Conservation (phyloP, 2,888 invertebrate genomes). For the Dasysyrphus tricinctus region DNA sequence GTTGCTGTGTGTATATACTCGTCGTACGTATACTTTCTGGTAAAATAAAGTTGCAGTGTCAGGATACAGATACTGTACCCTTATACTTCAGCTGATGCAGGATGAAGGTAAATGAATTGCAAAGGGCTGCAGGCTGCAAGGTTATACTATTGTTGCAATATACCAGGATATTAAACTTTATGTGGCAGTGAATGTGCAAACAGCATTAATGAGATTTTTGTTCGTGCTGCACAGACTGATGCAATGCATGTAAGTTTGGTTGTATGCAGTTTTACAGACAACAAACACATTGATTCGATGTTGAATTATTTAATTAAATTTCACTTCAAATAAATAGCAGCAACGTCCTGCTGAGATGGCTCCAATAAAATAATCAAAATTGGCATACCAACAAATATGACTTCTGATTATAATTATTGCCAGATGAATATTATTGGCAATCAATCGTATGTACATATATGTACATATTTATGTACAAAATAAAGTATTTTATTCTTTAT, state of each 20-base stretch:
- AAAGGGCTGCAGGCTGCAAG: constrained; percentile 23
- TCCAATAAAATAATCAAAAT: constrained; percentile 19
- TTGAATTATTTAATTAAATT: constrained; percentile 56
- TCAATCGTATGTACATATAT: background rate
- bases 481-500: background rate
- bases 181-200: constrained; percentile 44
- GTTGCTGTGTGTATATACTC: background rate
- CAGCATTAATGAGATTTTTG: constrained; percentile 63
- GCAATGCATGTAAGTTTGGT: background rate
- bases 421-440: background rate
- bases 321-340: constrained; percentile 25
- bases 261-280: background rate
- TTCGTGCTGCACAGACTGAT: constrained; percentile 27
- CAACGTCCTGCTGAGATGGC: constrained; percentile 10
- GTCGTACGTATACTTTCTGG: background rate
- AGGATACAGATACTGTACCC: constrained; percentile 12
- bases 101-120: constrained; percentile 47
- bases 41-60: constrained; percentile 15
- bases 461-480: too few species aligned
- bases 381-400: constrained; percentile 12
- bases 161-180: constrained; percentile 63
- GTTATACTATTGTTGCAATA: constrained; percentile 56
- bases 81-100: constrained; percentile 21
- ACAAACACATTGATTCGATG: constrained; percentile 24
- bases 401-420: constrained; percentile 15